Percentiles rank a stretch among this genome's conserved stretches.
These are phyloP conservation scores for Botrylloides violaceus DNA, from an alignment of 23 tunicate genomes.

Conservation along the genomic window DNA sequence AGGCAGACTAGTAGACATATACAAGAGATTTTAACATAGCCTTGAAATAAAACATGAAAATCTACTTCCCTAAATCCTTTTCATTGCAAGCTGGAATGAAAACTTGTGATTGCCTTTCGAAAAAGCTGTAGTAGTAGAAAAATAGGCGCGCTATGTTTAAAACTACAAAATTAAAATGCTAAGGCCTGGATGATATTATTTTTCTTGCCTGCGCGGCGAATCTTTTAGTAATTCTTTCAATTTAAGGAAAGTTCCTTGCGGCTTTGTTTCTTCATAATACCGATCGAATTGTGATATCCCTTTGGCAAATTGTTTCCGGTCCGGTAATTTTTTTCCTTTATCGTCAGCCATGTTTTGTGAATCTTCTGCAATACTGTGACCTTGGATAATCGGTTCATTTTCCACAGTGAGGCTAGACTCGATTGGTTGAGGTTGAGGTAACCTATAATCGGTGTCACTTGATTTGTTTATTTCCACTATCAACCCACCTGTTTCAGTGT, in stretches of 20 bases:
- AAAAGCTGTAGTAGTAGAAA: too few species aligned
- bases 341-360: not conserved
- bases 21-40: too few species aligned
- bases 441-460: constrained; percentile 11
- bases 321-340: constrained; percentile 17
- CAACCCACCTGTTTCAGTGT: not conserved
- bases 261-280: constrained; percentile 34
- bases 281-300: constrained; percentile 61
- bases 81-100: too few species aligned
- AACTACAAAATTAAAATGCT: not conserved
- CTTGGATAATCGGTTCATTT: not conserved
- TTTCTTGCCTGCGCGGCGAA: constrained; percentile 33
- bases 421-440: not conserved
- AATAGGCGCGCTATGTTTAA: too few species aligned
- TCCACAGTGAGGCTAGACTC: too few species aligned
- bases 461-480: not conserved
- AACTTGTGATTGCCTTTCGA: too few species aligned
- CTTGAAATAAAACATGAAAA: too few species aligned
- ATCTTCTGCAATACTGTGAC: not conserved
- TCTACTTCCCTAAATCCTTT: too few species aligned
- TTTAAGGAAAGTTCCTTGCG: constrained; percentile 40
- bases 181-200: not conserved
- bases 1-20: too few species aligned
- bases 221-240: constrained; percentile 22
- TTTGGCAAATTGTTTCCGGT: constrained; percentile 46